These are phyloP conservation scores for Drosophila austrosaltans DNA, from an alignment of 2,888 invertebrate genomes.

Conservation along the genomic window DNA sequence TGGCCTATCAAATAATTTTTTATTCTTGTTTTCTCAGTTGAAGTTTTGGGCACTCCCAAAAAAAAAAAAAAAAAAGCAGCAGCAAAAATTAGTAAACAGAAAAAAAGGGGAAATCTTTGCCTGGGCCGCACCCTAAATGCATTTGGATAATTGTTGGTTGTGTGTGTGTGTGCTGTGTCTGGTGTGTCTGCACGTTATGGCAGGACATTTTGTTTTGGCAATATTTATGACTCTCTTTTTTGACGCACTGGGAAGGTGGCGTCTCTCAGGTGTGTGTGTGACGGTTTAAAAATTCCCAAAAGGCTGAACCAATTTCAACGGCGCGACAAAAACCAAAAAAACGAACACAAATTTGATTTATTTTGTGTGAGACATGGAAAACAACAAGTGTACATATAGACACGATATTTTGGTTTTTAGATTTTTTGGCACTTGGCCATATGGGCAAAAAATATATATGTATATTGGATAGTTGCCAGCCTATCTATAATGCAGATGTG, in stretches of 20 bases:
- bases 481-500: conserved; percentile 29
- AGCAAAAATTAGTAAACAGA: neutral
- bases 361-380: conserved; percentile 42
- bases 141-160: conserved; percentile 33
- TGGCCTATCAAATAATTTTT: no score
- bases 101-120: conserved; percentile 17
- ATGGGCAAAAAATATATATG: neutral
- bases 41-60: conserved; percentile 33
- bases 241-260: neutral
- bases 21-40: conserved; percentile 5
- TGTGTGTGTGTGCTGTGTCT: neutral
- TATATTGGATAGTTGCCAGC: conserved; percentile 38
- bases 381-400: conserved; percentile 38
- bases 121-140: conserved; percentile 51
- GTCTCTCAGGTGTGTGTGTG: conserved; percentile 50
- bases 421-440: conserved; percentile 63
- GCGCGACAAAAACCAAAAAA: conserved; percentile 38
- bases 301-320: conserved; percentile 45
- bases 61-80: conserved; percentile 1
- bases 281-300: conserved; percentile 14
- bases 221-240: conserved; percentile 61
- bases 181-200: neutral
- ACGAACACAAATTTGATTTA: conserved; percentile 53
- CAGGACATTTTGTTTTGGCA: conserved; percentile 44
- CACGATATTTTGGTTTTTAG: conserved; percentile 24